Evolutionary conservation across 2,113 vertebrate species (phyloP).

Genomic region (Pycnonotus jocosus): DNA sequence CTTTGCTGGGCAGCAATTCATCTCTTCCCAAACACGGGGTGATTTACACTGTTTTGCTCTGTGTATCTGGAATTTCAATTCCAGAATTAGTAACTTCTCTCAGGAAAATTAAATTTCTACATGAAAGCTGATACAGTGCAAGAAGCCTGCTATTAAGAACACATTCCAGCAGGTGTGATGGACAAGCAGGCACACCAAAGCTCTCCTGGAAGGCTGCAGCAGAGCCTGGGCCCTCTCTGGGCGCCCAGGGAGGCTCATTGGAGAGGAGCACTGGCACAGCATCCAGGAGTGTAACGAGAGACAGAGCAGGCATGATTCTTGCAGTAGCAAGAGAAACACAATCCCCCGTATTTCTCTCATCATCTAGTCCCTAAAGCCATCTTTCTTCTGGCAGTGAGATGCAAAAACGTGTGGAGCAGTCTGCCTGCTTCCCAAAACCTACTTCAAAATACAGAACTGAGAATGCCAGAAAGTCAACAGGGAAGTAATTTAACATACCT

Average conservation of each 20-base stretch:
- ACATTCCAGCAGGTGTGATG: neutral
- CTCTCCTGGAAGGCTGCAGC: neutral
- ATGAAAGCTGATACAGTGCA: neutral
- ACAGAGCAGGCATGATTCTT: conserved; percentile 50
- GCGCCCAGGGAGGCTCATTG: neutral
- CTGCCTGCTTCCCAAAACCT: neutral
- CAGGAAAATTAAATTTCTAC: neutral
- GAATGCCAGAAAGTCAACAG: neutral
- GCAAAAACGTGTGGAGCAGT: neutral
- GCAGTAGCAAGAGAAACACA: conserved; percentile 46
- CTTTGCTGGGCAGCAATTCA: neutral
- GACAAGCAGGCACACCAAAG: neutral
- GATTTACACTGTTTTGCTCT: neutral
- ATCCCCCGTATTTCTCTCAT: neutral
- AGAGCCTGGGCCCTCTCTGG: neutral
- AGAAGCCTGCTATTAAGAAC: neutral
- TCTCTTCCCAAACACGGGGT: neutral
- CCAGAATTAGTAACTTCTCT: neutral
- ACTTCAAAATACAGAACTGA: neutral
- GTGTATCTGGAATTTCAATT: neutral
- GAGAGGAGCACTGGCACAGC: neutral
- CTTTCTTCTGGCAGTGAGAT: conserved; percentile 10
- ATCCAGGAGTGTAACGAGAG: conserved; percentile 36
- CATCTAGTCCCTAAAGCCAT: neutral
- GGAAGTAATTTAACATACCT: neutral